Evolutionary conservation across 35 echinoderm and acorn worm genomes (phyloP), one percentile per base, ranked within the genome.

Genomic region (Ophioderma brevispina): DNA sequence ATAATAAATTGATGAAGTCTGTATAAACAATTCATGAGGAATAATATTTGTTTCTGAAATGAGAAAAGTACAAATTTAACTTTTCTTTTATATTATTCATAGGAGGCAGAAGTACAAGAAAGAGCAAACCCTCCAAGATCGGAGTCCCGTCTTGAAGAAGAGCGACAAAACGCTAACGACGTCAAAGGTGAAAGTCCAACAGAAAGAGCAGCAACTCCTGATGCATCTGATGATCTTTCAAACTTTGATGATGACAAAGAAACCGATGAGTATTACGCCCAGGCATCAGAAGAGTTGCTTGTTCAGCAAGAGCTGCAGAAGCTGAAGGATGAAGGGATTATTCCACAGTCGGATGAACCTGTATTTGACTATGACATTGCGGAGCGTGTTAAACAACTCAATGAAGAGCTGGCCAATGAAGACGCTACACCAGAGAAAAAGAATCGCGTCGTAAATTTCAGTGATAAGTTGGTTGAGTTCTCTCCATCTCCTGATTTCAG

Each of bases 401-500:
- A 97, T 55, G 95, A 88, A 64, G 92, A 97, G 49, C 84, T 94
- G 40, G 92, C 76, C 32, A 81, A 55, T 14, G 92, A 94, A 55
- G 92, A 82, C 39, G 79, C 79, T 19, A 79, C 70, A 13, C 82
- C 87, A 38, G 95, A 92, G 39, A 97, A 89, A 64, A 97, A 85
- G 75, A 88, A 97, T 37, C 89, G 92, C 13, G 94, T 91, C 52
- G 95, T 97, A 18, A 89, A 49, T 21, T 97, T 97, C 50, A 94
- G 79, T 23, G 95, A 97, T 49, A 75, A 94, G 13, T 30, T 97
- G 28, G 82, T 94, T 0, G 80, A 91, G 39, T 88, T 76, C 42
- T 81, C 87, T 32, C 89, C 89, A 50, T 85, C 88, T 50, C 81
- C 40, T 0, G 91, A 92, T 2, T 79, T 84, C 35, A 87, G 37